Conservation (phyloP, 1,140 invertebrate species). For the Nebria ingens region DNA sequence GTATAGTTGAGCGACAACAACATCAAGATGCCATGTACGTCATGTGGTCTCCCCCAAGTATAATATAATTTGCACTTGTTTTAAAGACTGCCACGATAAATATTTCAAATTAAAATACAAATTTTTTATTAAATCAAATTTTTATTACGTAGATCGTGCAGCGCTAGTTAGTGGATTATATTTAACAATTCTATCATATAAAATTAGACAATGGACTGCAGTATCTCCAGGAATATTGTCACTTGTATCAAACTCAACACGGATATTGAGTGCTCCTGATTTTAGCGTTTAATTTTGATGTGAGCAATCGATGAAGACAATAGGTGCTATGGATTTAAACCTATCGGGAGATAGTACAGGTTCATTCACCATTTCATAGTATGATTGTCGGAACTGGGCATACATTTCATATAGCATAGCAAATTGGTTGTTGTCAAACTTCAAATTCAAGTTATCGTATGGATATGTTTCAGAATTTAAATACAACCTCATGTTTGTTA, state of each 20-base stretch:
- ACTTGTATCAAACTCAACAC: neutral
- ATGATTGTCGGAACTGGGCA: slow-evolving; percentile 23
- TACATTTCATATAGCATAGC: slow-evolving; percentile 24
- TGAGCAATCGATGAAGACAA: slow-evolving; percentile 23
- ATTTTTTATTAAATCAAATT: no score
- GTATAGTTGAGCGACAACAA: no score
- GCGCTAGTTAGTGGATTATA: neutral
- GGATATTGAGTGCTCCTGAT: slow-evolving; percentile 1
- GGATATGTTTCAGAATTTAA: slow-evolving; percentile 26
- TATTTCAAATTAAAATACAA: no score
- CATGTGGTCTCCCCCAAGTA: no score
- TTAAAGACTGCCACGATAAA: no score
- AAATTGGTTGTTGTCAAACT: slow-evolving; percentile 19
- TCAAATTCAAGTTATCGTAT: slow-evolving; percentile 24
- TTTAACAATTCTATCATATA: neutral
- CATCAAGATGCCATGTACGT: no score
- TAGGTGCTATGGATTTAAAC: slow-evolving; percentile 13
- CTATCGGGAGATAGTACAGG: slow-evolving; percentile 16
- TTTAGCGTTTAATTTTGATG: slow-evolving; percentile 21
- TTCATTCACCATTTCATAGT: slow-evolving; percentile 15
- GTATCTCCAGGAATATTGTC: neutral
- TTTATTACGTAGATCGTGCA: no score
- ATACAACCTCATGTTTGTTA: slow-evolving; percentile 23
- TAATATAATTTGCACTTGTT: no score
- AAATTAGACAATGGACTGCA: neutral